phyloP scores from a whole-genome alignment of 2,888 invertebrate species.

The Conops quadrifasciatus region DNA sequence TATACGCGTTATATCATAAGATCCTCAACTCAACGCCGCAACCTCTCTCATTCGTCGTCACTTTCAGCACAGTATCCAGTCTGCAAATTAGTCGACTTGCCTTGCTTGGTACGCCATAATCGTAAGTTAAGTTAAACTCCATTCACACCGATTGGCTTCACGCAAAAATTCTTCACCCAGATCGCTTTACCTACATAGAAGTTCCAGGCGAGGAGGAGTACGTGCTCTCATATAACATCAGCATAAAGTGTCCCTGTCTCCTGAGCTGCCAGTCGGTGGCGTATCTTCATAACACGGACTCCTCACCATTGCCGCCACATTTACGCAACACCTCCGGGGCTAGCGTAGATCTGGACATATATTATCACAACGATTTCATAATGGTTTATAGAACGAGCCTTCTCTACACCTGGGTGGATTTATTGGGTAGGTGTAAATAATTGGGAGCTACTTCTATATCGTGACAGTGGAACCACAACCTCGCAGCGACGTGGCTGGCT shows the following conservation, averaged over 20 bases:
- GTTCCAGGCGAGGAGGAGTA: conserved; percentile 50
- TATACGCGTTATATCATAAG: too few species aligned
- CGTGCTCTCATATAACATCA: conserved; percentile 46
- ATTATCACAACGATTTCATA: conserved; percentile 57
- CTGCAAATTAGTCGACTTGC: conserved; percentile 53
- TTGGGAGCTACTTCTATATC: background rate
- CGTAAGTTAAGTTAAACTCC: conserved; percentile 43
- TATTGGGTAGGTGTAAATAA: conserved; percentile 63
- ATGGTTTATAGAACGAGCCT: conserved; percentile 64
- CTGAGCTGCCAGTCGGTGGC: conserved; percentile 57
- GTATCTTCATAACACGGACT: conserved; percentile 48
- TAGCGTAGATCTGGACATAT: conserved; percentile 58
- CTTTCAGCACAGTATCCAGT: conserved; percentile 39
- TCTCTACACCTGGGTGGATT: conserved; percentile 64
- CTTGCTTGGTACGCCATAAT: conserved; percentile 55
- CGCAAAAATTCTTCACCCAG: conserved; percentile 24
- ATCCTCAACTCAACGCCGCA: background rate
- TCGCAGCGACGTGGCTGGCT: too few species aligned
- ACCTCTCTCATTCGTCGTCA: background rate
- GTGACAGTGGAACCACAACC: too few species aligned
- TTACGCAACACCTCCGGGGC: conserved; percentile 41
- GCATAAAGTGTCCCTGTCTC: conserved; percentile 57
- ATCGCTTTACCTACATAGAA: conserved; percentile 47
- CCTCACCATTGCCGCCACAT: conserved; percentile 39
- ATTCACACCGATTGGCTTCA: background rate